Evolutionary conservation across 2,113 vertebrate species (phyloP), one percentile per base, ranked within the genome.

Genomic region (Rutilus rutilus): DNA sequence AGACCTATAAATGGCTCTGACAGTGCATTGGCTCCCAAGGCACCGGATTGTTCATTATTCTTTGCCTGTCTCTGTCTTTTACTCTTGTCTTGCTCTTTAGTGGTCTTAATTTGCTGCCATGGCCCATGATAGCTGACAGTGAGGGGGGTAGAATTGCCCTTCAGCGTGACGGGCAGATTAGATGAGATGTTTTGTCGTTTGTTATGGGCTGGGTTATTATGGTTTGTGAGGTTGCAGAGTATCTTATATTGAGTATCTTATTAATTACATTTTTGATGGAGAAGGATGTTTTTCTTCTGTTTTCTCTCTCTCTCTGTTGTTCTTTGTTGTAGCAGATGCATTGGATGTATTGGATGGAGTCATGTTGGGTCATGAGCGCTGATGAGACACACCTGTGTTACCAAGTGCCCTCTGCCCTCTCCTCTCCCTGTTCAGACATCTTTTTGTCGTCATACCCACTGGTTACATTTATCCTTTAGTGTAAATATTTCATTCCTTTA

Each of bases 41-140:
- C 10, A 6, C 30, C 9, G 5, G 54, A 62, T 27, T 80, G 50
- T 78, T 78, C 75, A 59, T 50, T 83, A 47, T 57, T 73, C 25
- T 47, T 67, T 52, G 69, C 21, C 78, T 60, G 50, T 77, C 86
- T 50, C 15, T 50, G n/a, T 60, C 69, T 14, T 75, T 42, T 33
- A 60, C 71, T 78, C 19, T 83, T 47, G 71, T 6, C 71, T 57
- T 74, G 30, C 45, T 36, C 7, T 21, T 39, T 76, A 23, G 54
- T 78, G 27, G 73, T 87, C 17, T 87, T 69, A 36, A 54, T 69
- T 67, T 78, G 47, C 50, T 71, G 78, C 15, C 25, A 67, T n/a
- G 14, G 12, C 2, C 79, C 62, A 69, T 64, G 9, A 27, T 52
- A 50, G 39, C 79, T 69, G 62, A 50, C 60, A 82, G 19, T 52